Conservation (phyloP, 2,113 vertebrate genomes). For the Poecile atricapillus region DNA sequence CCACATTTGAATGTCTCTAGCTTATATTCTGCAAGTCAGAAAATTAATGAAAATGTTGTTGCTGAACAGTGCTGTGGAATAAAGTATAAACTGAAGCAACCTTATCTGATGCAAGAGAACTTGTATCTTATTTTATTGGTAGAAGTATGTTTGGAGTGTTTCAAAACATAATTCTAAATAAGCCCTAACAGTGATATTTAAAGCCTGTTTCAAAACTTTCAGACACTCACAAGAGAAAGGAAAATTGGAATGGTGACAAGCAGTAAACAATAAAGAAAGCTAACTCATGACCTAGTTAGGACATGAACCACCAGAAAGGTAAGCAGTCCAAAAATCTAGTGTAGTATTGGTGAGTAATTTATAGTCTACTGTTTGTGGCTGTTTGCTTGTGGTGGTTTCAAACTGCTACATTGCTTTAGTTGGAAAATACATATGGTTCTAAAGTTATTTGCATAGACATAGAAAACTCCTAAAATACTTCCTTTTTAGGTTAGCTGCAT, state of each 20-base stretch:
- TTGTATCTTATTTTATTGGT: not conserved
- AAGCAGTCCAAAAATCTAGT: not conserved
- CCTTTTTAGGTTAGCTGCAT: not conserved
- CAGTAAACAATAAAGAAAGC: not conserved
- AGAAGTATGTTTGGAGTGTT: not conserved
- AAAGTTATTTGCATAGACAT: not conserved
- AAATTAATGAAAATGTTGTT: not conserved
- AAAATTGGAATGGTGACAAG: not conserved
- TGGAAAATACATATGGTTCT: not conserved
- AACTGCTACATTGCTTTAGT: not conserved
- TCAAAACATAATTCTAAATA: not conserved
- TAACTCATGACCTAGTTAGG: not conserved
- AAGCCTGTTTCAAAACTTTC: not conserved
- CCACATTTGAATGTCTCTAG: not conserved
- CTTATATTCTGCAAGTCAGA: not conserved
- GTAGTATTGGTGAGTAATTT: not conserved
- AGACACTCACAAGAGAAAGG: not conserved
- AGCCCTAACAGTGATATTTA: not conserved
- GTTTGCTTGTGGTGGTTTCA: not conserved
- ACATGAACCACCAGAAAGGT: not conserved
- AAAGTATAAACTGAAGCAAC: not conserved
- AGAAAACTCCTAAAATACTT: not conserved
- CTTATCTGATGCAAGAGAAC: not conserved
- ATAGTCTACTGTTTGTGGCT: not conserved
- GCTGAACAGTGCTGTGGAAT: not conserved